Evolutionary conservation across 1,140 invertebrate species (phyloP).

Genomic region (Trachelipus rathkii): DNA sequence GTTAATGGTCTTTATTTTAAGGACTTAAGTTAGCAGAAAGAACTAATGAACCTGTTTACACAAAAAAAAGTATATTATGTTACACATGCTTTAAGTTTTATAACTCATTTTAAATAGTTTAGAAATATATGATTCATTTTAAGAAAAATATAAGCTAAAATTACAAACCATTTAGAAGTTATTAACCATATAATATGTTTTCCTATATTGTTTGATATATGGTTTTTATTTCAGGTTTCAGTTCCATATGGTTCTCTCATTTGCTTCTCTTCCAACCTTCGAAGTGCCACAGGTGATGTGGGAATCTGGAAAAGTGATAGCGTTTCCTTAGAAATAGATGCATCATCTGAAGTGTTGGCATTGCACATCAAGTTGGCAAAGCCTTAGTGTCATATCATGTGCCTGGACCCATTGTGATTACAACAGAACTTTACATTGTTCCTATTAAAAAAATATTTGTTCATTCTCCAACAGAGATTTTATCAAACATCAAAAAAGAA

Average conservation of each 20-base stretch:
- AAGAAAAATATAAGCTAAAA: too few relatives aligned
- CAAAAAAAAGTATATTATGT: too few relatives aligned
- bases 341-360: conserved; percentile 23
- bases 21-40: too few relatives aligned
- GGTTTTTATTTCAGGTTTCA: conserved; percentile 18
- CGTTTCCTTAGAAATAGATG: conserved; percentile 18
- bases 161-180: too few relatives aligned
- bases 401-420: conserved; percentile 11
- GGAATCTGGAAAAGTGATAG: conserved; percentile 12
- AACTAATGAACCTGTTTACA: too few relatives aligned
- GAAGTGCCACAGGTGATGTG: conserved; percentile 16
- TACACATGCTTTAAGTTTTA: too few relatives aligned
- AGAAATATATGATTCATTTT: too few relatives aligned
- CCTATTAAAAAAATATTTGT: conserved; percentile 26
- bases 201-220: neutral
- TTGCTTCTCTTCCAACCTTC: conserved; percentile 28
- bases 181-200: too few relatives aligned
- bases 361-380: conserved; percentile 20
- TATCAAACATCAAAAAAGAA: conserved; percentile 24
- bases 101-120: too few relatives aligned
- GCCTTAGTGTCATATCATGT: conserved; percentile 24
- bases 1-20: too few relatives aligned
- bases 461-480: conserved; percentile 13
- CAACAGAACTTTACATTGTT: conserved; percentile 26
- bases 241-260: conserved; percentile 24